phyloP scores from a whole-genome alignment of 2,888 invertebrate genomes.

The Thyatira batis region DNA sequence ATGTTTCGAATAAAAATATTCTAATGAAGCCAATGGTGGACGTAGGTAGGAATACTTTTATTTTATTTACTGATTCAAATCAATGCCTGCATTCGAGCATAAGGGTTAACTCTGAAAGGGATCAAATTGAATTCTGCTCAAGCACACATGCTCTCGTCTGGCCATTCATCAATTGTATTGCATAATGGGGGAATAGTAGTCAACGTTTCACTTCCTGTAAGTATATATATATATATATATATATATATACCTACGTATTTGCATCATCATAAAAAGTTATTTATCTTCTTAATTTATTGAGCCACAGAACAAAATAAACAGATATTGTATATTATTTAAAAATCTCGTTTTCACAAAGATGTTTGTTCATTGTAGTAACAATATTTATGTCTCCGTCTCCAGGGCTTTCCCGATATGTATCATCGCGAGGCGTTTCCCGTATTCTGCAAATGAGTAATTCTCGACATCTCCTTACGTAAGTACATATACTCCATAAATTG shows the following conservation, averaged over 20 bases:
- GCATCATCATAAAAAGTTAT: too few species aligned
- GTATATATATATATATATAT: conserved; percentile 33
- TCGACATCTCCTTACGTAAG: neutral
- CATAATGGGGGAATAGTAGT: conserved; percentile 68
- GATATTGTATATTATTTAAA: too few species aligned
- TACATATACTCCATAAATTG: neutral
- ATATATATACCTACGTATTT: too few species aligned
- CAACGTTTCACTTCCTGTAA: conserved; percentile 66
- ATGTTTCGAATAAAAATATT: conserved; percentile 5
- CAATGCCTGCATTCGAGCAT: conserved; percentile 62
- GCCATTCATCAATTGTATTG: conserved; percentile 75
- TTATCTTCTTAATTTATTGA: too few species aligned
- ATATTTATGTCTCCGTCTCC: neutral
- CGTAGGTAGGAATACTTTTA: conserved; percentile 20
- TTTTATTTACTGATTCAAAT: conserved; percentile 75
- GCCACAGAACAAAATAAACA: too few species aligned
- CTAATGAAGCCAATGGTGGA: conserved; percentile 5
- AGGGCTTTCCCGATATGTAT: neutral
- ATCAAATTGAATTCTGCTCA: conserved; percentile 74
- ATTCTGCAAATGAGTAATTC: neutral
- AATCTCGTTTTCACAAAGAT: too few species aligned
- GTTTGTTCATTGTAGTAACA: too few species aligned
- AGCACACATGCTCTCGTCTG: conserved; percentile 71
- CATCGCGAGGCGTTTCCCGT: neutral
- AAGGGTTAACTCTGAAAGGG: conserved; percentile 73